Evolutionary conservation across 2,113 vertebrate species (phyloP), one percentile per base, ranked within the genome.

Genomic region (Nerophis ophidion): DNA sequence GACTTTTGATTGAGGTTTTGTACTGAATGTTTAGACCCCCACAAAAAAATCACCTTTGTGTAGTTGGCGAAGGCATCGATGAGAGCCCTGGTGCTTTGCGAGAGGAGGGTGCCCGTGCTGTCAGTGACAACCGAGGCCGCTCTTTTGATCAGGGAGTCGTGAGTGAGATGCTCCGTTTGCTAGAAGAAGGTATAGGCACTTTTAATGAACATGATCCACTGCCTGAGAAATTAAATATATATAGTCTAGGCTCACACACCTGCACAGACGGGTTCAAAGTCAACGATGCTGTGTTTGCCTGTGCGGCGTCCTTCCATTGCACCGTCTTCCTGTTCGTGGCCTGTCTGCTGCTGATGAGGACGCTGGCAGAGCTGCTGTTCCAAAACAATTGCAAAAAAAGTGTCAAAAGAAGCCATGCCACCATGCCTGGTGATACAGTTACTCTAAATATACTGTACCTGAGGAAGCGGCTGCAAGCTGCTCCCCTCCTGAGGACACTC

Each of bases 51-150:
- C 68, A 91, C 90, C 76, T 86, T 87, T 50, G 89, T 74, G 40
- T 91, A 91, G 2, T 81, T 79, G 33, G 80, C 75, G 1, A 90
- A 62, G 16, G 86, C 84, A n/a, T 91, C 82, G 5, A 84, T 63
- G 33, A 91, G 76, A 52, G 89, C 90, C 73, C 88, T 54, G 4
- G 88, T 89, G 54, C 83, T 81, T 77, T 91, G 90, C 47, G 89
- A 91, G 42, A 92, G 89, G 71, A 89, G 89, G 0, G 89, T 89
- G 56, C 83, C 82, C 7, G 86, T 81, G 38, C 90, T 87, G 77
- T 91, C 88, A 42, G 86, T 87, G 13, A 91, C 80, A 72, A 90
- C 42, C 8, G 87, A 87, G 8, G 85, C 83, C 6, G 90, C 88
- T 72, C 88, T 87, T 50, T 72, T 84, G 71, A 92, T 84, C 71